A percentile compares a stretch with the other conserved stretches of the same genome.
phyloP scores from a whole-genome alignment of 1,140 invertebrate genomes.

The Solen grandis region DNA sequence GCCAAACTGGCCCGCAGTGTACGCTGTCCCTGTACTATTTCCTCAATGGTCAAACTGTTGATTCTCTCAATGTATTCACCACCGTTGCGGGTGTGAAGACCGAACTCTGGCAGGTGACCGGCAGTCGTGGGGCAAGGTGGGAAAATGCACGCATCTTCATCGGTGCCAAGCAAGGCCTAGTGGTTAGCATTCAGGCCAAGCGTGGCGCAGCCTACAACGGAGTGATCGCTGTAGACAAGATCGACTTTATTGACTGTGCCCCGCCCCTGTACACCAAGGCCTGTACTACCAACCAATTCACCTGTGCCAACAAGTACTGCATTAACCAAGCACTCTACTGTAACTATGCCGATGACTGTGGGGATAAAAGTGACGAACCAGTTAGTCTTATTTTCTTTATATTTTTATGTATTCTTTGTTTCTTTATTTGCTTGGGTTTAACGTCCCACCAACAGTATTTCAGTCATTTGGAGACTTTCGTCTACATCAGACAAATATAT shows the following conservation, averaged over 20 bases:
- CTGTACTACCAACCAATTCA: slow-evolving; percentile 50
- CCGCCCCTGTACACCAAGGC: slow-evolving; percentile 43
- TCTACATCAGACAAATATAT: no score
- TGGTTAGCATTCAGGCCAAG: slow-evolving; percentile 63
- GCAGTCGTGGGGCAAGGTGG: slow-evolving; percentile 64
- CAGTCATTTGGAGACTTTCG: no score
- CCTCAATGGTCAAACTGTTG: slow-evolving; percentile 67
- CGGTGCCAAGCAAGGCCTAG: slow-evolving; percentile 57
- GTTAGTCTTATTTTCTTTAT: slow-evolving; percentile 37
- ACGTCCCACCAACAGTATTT: no score
- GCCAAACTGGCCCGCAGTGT: slow-evolving; percentile 71
- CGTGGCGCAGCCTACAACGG: slow-evolving; percentile 59
- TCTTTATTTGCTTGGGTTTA: no score
- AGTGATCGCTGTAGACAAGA: slow-evolving; percentile 69
- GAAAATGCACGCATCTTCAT: slow-evolving; percentile 61
- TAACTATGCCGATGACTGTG: slow-evolving; percentile 71
- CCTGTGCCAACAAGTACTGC: slow-evolving; percentile 67
- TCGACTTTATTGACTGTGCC: slow-evolving; percentile 68
- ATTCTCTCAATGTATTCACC: slow-evolving; percentile 65
- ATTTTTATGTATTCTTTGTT: no score
- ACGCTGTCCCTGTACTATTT: slow-evolving; percentile 66
- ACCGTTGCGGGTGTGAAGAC: slow-evolving; percentile 45
- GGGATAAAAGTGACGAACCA: slow-evolving; percentile 66
- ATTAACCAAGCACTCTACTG: slow-evolving; percentile 59
- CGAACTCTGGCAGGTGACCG: slow-evolving; percentile 55